Evolutionary conservation across 2,797 vertebrate species (phyloP).

Genomic region (Heliangelus exortis): DNA sequence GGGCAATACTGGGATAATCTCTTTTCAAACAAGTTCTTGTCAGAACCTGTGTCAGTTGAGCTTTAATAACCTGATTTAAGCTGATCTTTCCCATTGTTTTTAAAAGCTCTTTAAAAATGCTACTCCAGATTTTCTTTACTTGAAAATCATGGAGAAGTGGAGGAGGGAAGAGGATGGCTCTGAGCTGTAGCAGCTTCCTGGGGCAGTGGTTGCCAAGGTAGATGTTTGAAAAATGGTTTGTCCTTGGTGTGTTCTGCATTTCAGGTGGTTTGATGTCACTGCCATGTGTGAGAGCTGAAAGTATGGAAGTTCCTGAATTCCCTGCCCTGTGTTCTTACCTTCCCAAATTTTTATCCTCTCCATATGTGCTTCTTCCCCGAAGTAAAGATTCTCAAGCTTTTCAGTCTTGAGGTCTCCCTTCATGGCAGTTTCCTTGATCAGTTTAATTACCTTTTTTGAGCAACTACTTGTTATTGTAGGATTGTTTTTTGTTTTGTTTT

Average conservation of each 20-base stretch:
- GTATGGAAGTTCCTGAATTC: not conserved
- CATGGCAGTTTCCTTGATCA: not conserved
- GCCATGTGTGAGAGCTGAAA: not conserved
- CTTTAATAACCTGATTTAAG: not conserved
- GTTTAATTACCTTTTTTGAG: not conserved
- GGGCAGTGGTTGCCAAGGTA: not conserved
- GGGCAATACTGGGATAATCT: not conserved
- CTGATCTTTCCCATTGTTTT: not conserved
- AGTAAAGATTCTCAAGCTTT: not conserved
- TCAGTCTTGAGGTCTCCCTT: not conserved
- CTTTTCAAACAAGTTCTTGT: not conserved
- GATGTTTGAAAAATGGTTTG: not conserved
- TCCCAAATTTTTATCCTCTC: not conserved
- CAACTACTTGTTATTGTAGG: not conserved
- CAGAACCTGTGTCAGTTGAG: not conserved
- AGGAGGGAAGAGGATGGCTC: not conserved
- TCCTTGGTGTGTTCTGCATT: not conserved
- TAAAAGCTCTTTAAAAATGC: not conserved
- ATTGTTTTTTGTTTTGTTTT: not conserved
- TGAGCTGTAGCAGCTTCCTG: not conserved
- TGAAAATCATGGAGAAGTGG: not conserved
- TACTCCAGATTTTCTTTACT: not conserved
- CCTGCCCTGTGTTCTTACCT: not conserved
- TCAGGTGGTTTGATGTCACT: fast-evolving
- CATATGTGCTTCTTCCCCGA: not conserved